These are phyloP conservation scores for Perodicticus potto DNA, from an alignment of 2,797 vertebrate genomes.

Conservation along the genomic window DNA sequence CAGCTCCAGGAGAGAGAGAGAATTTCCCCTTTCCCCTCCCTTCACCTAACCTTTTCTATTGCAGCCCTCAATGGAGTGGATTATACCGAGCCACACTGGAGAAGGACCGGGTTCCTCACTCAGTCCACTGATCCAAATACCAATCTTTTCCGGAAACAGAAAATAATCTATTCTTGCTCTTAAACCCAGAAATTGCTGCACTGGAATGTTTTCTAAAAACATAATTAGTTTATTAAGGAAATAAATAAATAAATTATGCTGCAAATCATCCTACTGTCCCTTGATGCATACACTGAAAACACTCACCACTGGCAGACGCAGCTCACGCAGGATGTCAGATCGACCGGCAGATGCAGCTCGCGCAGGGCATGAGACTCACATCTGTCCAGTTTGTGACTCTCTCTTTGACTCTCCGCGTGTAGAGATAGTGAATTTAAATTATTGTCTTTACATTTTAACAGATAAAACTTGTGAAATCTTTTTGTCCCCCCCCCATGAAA, in stretches of 20 bases:
- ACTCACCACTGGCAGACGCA: background rate
- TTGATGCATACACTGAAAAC: background rate
- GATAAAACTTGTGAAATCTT: background rate
- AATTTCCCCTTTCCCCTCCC: too few species aligned
- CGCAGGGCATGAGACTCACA: background rate
- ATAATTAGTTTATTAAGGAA: background rate
- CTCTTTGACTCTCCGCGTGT: background rate
- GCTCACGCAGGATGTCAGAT: too few species aligned
- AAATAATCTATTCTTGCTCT: background rate
- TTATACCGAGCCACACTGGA: too few species aligned
- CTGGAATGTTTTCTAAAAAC: background rate
- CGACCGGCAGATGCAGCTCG: too few species aligned
- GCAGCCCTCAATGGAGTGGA: background rate
- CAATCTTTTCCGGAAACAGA: background rate
- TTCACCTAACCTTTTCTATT: background rate
- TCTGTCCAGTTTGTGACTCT: background rate
- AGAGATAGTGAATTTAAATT: background rate
- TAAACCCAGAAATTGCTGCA: background rate
- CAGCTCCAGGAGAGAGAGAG: background rate
- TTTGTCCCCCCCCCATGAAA: background rate
- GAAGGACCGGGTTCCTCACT: too few species aligned
- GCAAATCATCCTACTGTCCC: background rate
- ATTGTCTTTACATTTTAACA: background rate
- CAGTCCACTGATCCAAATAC: background rate
- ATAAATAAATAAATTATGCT: background rate